Evolutionary conservation across 2,797 vertebrate genomes (phyloP).

Genomic region (Loris lydekkerianus): DNA sequence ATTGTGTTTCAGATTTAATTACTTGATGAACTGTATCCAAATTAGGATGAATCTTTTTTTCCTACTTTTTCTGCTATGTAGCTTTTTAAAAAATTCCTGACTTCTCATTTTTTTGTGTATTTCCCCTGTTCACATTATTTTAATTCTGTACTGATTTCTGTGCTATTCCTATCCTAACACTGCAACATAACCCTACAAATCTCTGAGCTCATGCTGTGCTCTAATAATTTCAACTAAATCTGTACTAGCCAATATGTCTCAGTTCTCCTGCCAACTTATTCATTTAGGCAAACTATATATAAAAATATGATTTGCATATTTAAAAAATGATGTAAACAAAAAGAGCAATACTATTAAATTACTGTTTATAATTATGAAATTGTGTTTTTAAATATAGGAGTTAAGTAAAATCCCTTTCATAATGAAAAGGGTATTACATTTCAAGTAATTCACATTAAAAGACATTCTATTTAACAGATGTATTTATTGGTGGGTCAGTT

Average conservation of each 20-base stretch:
- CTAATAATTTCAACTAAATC: conserved; percentile 43
- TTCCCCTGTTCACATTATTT: conserved; percentile 55
- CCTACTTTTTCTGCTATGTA: conserved; percentile 8
- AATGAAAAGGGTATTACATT: conserved; percentile 62
- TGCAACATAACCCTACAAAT: conserved; percentile 32
- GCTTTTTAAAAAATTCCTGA: conserved; percentile 24
- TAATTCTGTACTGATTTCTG: conserved; percentile 23
- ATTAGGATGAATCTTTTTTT: conserved; percentile 79
- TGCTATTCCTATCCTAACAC: conserved; percentile 17
- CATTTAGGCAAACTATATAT: conserved; percentile 49
- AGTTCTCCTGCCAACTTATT: conserved; percentile 62
- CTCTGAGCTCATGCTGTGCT: not conserved
- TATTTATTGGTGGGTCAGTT: conserved; percentile 71
- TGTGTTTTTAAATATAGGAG: conserved; percentile 59
- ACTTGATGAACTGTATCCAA: conserved; percentile 57
- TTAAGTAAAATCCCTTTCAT: conserved; percentile 71
- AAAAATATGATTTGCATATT: conserved; percentile 51
- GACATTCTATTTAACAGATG: conserved; percentile 65
- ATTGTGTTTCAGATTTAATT: conserved; percentile 67
- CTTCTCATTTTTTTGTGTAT: conserved; percentile 66
- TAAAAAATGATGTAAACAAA: conserved; percentile 67
- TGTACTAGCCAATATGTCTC: conserved; percentile 35
- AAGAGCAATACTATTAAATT: conserved; percentile 49
- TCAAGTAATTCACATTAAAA: conserved; percentile 78
- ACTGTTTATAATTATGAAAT: conserved; percentile 70